Evolutionary conservation across 2,113 vertebrate species (phyloP), one percentile per base, ranked within the genome.

Genomic region (Anarhynchus alexandrinus): DNA sequence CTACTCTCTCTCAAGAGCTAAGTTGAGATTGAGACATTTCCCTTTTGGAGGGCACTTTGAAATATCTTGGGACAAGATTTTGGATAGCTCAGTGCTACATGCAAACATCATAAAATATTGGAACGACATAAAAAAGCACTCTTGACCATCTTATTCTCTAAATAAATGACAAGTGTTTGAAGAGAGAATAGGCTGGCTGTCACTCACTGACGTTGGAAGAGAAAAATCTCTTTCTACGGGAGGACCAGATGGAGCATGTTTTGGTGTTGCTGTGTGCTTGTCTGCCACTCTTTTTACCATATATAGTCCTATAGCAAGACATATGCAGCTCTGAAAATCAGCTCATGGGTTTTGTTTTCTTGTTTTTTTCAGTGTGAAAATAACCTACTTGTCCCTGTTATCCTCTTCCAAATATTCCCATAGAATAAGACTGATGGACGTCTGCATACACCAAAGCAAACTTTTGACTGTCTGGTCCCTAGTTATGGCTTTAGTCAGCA

Each of bases 1-100:
- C 20, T 76, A 32, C 32, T 45, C 9, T 45, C 8, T 61, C 14
- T 55, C 12, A 51, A 47, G 32, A 82, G 12, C 16, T 77, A 65
- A 73, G 12, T 3, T 10, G 4, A 59, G 22, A 47, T 4, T 34
- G 21, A 62, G 22, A 42, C 0, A 1, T 47, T 15, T 71, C 17
- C 34, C 15, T 69, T 77, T 61, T 17, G 17, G 4, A 69, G 2
- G 5, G 12, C 5, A 1, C 26, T 86, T 88, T 80, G 13, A 79
- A 80, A 64, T 29, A 51, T 30, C 23, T 32, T 57, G n/a, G 12
- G 76, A 15, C 11, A 67, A 80, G 34, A 80, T 61, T 20, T 20
- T 47, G 3, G 9, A 55, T 40, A 86, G n/a, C 11, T 67, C 29
- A 88, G 26, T 3, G 6, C 40, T 55, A 52, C 14, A 18, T 16